Evolutionary conservation across 2,888 invertebrate genomes (phyloP).

Genomic region (Ecliptopera silaceata): DNA sequence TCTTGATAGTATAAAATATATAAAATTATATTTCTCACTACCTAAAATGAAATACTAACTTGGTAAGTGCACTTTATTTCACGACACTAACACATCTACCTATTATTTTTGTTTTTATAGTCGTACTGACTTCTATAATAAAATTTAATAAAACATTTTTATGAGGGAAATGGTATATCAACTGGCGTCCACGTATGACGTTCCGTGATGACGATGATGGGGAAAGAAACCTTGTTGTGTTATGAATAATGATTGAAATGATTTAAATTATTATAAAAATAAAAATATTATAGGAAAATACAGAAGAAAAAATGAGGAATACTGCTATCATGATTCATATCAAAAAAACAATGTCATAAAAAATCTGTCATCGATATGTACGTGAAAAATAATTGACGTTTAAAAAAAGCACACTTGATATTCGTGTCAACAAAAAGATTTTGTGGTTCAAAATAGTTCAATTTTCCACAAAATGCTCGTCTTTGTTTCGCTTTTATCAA

Average conservation of each 20-base stretch:
- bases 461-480: too few species aligned
- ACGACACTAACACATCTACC: slow-evolving; percentile 24
- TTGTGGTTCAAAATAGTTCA: too few species aligned
- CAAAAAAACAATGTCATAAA: too few species aligned
- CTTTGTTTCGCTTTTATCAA: not conserved
- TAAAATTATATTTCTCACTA: too few species aligned
- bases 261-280: slow-evolving; percentile 45
- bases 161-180: slow-evolving; percentile 58
- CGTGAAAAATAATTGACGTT: too few species aligned
- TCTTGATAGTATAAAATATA: too few species aligned
- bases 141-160: slow-evolving; percentile 60
- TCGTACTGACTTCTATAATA: slow-evolving; percentile 34
- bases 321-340: too few species aligned
- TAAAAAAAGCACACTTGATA: not conserved
- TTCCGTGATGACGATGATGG: slow-evolving; percentile 68
- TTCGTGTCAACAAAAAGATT: not conserved
- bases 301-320: not conserved
- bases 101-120: slow-evolving; percentile 32
- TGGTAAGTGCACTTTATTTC: slow-evolving; percentile 23
- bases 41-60: slow-evolving; percentile 1
- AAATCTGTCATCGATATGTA: too few species aligned
- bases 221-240: slow-evolving; percentile 58
- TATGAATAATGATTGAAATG: slow-evolving; percentile 63
- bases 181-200: slow-evolving; percentile 46
- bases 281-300: not conserved